Evolutionary conservation across 2,888 invertebrate species (phyloP).

Genomic region (Euproctis similis): DNA sequence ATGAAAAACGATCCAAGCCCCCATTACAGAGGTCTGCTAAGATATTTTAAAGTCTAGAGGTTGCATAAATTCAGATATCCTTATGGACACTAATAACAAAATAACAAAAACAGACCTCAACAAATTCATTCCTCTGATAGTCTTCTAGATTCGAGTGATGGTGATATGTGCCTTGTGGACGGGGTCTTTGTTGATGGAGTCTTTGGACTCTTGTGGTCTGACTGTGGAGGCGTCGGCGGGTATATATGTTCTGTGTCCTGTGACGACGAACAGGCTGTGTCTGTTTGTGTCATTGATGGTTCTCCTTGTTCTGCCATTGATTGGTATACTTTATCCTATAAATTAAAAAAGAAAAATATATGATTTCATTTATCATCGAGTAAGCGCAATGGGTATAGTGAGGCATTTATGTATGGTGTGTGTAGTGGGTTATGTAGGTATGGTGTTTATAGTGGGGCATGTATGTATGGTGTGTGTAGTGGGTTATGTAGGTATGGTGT

Average conservation of each 20-base stretch:
- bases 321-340: conserved; percentile 58
- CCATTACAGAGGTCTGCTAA: too few relatives aligned
- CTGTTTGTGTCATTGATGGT: conserved; percentile 29
- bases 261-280: conserved; percentile 26
- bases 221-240: conserved; percentile 65
- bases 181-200: conserved; percentile 54
- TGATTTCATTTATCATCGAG: too few relatives aligned
- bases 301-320: conserved; percentile 42
- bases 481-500: too few relatives aligned
- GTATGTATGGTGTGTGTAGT: too few relatives aligned
- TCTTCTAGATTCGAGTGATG: conserved; percentile 26
- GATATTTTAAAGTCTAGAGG: too few relatives aligned
- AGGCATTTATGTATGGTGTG: too few relatives aligned
- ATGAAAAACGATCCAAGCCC: too few relatives aligned
- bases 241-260: conserved; percentile 42
- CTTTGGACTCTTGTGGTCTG: conserved; percentile 64
- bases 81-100: conserved; percentile 10
- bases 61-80: conserved; percentile 7
- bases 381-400: too few relatives aligned
- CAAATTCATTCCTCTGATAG: conserved; percentile 21
- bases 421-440: too few relatives aligned
- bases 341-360: too few relatives aligned
- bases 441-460: too few relatives aligned
- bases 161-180: conserved; percentile 33
- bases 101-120: conserved; percentile 6